Conservation (phyloP, 2,888 invertebrate genomes). For the Pediacus dermestoides region DNA sequence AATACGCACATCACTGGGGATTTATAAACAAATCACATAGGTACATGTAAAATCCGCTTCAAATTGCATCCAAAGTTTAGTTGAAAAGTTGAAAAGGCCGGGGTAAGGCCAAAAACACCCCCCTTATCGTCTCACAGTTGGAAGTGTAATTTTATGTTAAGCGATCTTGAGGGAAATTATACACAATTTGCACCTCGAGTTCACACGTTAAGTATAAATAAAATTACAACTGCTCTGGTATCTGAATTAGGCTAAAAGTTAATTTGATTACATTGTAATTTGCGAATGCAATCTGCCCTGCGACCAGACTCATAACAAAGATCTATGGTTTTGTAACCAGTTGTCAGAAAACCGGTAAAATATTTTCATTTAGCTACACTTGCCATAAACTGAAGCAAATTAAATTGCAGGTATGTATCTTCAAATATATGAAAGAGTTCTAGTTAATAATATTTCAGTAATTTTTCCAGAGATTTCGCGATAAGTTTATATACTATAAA, state of each 20-base stretch:
- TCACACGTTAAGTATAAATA: constrained; percentile 37
- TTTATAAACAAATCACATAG: constrained; percentile 5
- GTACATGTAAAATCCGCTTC: no score
- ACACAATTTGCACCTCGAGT: constrained; percentile 31
- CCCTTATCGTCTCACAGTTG: constrained; percentile 19
- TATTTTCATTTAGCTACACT: no score
- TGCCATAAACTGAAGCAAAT: no score
- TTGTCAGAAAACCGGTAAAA: no score
- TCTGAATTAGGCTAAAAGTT: constrained; percentile 39
- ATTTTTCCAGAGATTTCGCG: no score
- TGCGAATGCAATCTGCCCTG: constrained; percentile 43
- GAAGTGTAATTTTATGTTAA: constrained; percentile 41
- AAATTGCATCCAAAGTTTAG: neutral
- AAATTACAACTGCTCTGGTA: constrained; percentile 29
- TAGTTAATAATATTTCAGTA: no score
- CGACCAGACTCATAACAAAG: no score
- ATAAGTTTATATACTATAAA: no score
- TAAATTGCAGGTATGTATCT: no score
- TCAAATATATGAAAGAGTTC: no score
- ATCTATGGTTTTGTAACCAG: no score
- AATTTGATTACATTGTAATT: constrained; percentile 48
- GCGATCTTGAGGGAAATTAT: constrained; percentile 43
- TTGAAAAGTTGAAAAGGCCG: constrained; percentile 1
- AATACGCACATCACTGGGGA: constrained; percentile 15
- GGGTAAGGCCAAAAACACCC: neutral